These are phyloP conservation scores for Daboia siamensis DNA, from an alignment of 2,113 vertebrate species.

Conservation along the genomic window DNA sequence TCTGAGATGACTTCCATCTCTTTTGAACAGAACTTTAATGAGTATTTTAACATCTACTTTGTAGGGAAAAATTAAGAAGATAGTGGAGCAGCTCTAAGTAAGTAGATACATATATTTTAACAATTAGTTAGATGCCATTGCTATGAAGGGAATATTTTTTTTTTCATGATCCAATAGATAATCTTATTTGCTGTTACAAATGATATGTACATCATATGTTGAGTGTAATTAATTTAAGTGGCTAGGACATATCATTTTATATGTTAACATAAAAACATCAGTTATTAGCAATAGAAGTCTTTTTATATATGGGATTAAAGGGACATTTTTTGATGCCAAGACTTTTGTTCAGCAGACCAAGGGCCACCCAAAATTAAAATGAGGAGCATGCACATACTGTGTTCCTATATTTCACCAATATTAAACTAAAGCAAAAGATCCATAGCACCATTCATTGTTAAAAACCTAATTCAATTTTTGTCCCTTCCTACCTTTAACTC, in stretches of 20 bases:
- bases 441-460: background rate
- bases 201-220: background rate
- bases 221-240: background rate
- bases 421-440: background rate
- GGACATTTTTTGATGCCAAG: background rate
- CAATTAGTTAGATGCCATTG: background rate
- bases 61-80: background rate
- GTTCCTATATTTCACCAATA: background rate
- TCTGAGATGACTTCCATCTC: background rate
- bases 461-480: background rate
- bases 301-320: background rate
- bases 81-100: background rate
- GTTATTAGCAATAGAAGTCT: background rate
- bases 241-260: background rate
- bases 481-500: slow-evolving; percentile 65
- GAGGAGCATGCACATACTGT: background rate
- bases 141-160: background rate
- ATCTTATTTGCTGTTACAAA: background rate
- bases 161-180: background rate
- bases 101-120: background rate
- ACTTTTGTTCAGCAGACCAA: background rate
- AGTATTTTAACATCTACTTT: background rate
- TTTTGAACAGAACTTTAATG: background rate
- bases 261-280: background rate
- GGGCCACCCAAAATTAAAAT: background rate